These are phyloP conservation scores for Leptonema lineaticorne DNA, from an alignment of 1,140 invertebrate genomes.

Conservation along the genomic window DNA sequence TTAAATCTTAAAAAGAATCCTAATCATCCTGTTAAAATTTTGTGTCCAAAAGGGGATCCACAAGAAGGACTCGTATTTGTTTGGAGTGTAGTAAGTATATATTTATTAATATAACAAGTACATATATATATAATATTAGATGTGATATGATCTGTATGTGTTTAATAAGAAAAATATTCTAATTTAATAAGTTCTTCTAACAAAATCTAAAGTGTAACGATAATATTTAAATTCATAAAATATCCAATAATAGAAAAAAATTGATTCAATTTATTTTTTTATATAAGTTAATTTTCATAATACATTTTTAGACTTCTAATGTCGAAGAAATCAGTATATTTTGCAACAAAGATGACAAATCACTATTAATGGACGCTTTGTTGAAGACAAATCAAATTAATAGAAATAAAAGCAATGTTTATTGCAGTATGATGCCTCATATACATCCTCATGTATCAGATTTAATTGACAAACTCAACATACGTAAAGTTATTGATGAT, in stretches of 20 bases:
- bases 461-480: not conserved
- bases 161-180: too few species aligned
- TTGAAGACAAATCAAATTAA: not conserved
- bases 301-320: too few species aligned
- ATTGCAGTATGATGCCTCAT: not conserved
- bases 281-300: too few species aligned
- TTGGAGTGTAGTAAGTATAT: too few species aligned
- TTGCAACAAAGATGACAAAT: not conserved
- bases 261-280: too few species aligned
- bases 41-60: not conserved
- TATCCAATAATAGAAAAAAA: too few species aligned
- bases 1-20: not conserved
- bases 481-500: not conserved
- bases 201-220: too few species aligned
- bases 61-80: not conserved
- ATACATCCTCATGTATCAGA: not conserved
- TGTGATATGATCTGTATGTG: too few species aligned
- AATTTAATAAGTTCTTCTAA: too few species aligned
- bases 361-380: slow-evolving; percentile 3
- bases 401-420: not conserved
- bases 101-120: too few species aligned
- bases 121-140: too few species aligned
- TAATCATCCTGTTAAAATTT: not conserved
- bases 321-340: not conserved
- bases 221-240: too few species aligned